Percentiles rank a stretch among this genome's conserved stretches.
Evolutionary conservation across 2,888 invertebrate species (phyloP).

Genomic region (Selenia dentaria): DNA sequence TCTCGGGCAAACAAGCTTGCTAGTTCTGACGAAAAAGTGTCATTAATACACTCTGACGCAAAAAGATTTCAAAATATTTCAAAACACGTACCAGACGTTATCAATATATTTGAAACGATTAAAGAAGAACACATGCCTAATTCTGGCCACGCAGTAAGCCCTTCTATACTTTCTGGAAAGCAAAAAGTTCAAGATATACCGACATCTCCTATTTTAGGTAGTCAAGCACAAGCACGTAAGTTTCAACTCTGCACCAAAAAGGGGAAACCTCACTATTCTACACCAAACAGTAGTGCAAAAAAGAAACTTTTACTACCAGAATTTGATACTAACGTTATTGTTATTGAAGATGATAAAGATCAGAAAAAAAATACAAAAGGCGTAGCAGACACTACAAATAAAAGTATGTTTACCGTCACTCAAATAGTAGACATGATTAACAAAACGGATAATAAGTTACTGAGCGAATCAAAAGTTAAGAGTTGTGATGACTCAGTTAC

Average conservation of each 20-base stretch:
- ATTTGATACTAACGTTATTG: conserved; percentile 26
- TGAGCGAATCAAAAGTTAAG: conserved; percentile 14
- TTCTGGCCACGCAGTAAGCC: conserved; percentile 50
- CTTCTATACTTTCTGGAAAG: conserved; percentile 68
- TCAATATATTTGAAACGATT: conserved; percentile 1
- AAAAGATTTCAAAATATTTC: not conserved
- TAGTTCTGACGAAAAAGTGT: conserved; percentile 12
- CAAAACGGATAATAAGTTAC: conserved; percentile 45
- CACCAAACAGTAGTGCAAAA: conserved; percentile 41
- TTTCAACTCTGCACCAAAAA: conserved; percentile 54
- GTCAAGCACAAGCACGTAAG: conserved; percentile 54
- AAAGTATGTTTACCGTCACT: conserved; percentile 75
- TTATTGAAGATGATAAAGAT: conserved; percentile 24
- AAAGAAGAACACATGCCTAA: conserved; percentile 25
- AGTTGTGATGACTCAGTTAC: not conserved
- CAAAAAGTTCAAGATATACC: conserved; percentile 32
- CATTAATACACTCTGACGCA: not conserved
- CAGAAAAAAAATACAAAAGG: conserved; percentile 31
- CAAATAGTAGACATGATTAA: conserved; percentile 77
- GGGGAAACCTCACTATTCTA: conserved; percentile 42
- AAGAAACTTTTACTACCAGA: conserved; percentile 46
- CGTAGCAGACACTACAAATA: conserved; percentile 47
- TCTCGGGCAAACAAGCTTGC: not conserved
- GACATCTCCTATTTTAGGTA: conserved; percentile 67
- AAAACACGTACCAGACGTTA: not conserved